Evolutionary conservation across 2,888 invertebrate species (phyloP).

Genomic region (Linnaemya vulpina): DNA sequence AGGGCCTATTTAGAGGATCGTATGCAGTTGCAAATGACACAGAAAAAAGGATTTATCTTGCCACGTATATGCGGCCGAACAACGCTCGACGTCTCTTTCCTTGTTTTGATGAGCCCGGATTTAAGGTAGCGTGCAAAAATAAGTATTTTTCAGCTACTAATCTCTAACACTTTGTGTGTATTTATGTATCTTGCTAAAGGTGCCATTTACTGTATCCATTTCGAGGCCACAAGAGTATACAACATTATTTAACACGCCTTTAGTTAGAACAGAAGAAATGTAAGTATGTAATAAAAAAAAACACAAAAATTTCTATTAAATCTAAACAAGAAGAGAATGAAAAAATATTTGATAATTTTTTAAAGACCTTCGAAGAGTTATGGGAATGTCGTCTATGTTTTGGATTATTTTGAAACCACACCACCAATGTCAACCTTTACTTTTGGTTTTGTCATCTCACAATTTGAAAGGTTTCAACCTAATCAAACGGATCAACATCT

Average conservation of each 20-base stretch:
- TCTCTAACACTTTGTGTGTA: no score
- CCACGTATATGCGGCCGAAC: constrained; percentile 88
- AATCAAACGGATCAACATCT: not conserved
- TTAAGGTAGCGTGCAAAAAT: constrained; percentile 85
- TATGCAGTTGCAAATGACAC: constrained; percentile 84
- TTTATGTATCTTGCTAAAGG: constrained; percentile 83
- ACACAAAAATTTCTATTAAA: not conserved
- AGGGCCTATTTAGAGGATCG: constrained; percentile 88
- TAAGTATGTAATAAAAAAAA: constrained; percentile 80
- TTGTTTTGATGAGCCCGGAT: constrained; percentile 91
- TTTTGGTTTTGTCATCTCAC: constrained; percentile 88
- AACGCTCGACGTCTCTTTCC: constrained; percentile 91
- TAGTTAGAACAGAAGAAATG: constrained; percentile 85
- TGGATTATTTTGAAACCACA: constrained; percentile 88
- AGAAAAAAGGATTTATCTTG: constrained; percentile 85
- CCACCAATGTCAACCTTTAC: constrained; percentile 91
- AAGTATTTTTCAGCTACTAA: no score
- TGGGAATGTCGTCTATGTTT: constrained; percentile 84
- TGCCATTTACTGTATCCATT: constrained; percentile 87
- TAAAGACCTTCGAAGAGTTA: constrained; percentile 4
- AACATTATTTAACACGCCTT: constrained; percentile 87
- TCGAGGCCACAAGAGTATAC: constrained; percentile 85
- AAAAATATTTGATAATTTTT: not conserved
- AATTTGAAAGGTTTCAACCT: constrained; percentile 83
- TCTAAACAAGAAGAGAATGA: no score